phyloP scores from a whole-genome alignment of 2,113 vertebrate species.

The cattle (Bos taurus) region DNA sequence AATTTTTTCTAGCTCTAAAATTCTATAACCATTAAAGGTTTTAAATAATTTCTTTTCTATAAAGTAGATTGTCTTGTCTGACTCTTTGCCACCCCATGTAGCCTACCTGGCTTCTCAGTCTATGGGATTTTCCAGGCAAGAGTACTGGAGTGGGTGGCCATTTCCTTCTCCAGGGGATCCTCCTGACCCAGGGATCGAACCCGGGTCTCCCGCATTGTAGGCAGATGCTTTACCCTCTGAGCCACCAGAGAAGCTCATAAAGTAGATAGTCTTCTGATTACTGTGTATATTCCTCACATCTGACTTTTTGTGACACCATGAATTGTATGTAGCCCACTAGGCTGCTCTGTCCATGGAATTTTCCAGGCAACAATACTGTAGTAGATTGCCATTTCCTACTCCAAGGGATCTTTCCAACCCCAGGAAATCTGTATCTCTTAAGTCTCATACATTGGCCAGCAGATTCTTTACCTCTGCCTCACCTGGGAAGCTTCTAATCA shows the following conservation, averaged over 20 bases:
- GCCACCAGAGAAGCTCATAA: not conserved
- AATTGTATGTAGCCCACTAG: not conserved
- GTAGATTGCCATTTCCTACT: not conserved
- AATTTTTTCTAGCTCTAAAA: not conserved
- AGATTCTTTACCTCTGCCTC: not conserved
- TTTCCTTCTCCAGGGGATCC: too few relatives aligned
- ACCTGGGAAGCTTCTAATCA: not conserved
- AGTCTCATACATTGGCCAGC: not conserved
- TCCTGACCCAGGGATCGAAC: too few relatives aligned
- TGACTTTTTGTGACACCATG: not conserved
- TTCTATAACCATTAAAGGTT: not conserved
- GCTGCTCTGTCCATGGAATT: not conserved
- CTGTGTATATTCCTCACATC: not conserved
- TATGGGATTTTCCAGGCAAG: too few relatives aligned
- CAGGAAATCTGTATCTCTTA: not conserved
- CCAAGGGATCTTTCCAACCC: not conserved
- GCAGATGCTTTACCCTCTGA: too few relatives aligned
- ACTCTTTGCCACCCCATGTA: too few relatives aligned
- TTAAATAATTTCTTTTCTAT: not conserved
- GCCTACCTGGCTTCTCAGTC: too few relatives aligned
- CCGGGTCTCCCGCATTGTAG: too few relatives aligned
- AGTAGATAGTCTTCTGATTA: not conserved
- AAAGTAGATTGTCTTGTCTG: not conserved
- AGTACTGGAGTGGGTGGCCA: too few relatives aligned
- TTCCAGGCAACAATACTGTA: not conserved